Evolutionary conservation across 2,797 vertebrate genomes (phyloP).

Genomic region (Macrochelys suwanniensis): DNA sequence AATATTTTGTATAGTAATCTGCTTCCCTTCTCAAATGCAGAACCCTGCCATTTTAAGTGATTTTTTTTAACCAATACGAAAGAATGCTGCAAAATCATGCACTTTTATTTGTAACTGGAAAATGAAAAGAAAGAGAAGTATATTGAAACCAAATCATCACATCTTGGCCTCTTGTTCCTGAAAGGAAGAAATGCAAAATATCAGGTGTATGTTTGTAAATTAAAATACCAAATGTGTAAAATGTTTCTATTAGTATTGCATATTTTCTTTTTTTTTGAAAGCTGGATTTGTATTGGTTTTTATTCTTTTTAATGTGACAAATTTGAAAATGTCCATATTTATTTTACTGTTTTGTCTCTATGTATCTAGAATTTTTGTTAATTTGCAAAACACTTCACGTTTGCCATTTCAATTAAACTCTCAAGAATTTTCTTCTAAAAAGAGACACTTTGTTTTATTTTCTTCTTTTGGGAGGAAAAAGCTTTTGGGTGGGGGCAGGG

Average conservation of each 20-base stretch:
- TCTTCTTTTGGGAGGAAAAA: neutral
- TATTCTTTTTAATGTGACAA: constrained; percentile 41
- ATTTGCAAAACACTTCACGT: constrained; percentile 42
- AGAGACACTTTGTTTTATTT: neutral
- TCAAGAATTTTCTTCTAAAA: constrained; percentile 43
- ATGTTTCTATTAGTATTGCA: neutral
- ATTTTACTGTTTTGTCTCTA: constrained; percentile 61
- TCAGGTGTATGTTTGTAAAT: neutral
- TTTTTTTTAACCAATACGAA: neutral
- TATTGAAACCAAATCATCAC: neutral
- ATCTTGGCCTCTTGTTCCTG: neutral
- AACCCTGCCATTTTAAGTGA: fast-evolving
- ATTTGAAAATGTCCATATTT: constrained; percentile 68
- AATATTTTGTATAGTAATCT: fast-evolving
- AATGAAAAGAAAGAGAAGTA: neutral
- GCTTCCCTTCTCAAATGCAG: neutral
- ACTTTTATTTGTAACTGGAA: neutral
- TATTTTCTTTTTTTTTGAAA: constrained; percentile 36
- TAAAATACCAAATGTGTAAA: constrained; percentile 27
- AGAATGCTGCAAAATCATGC: neutral
- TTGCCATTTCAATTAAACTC: constrained; percentile 66
- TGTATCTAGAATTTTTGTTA: constrained; percentile 31
- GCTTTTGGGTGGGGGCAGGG: neutral
- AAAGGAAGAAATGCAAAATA: neutral
- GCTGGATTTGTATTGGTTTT: constrained; percentile 25